Percentiles rank a stretch among this genome's conserved stretches.
Conservation (phyloP, 2,888 invertebrate species). For the Yponomeuta cagnagella region DNA sequence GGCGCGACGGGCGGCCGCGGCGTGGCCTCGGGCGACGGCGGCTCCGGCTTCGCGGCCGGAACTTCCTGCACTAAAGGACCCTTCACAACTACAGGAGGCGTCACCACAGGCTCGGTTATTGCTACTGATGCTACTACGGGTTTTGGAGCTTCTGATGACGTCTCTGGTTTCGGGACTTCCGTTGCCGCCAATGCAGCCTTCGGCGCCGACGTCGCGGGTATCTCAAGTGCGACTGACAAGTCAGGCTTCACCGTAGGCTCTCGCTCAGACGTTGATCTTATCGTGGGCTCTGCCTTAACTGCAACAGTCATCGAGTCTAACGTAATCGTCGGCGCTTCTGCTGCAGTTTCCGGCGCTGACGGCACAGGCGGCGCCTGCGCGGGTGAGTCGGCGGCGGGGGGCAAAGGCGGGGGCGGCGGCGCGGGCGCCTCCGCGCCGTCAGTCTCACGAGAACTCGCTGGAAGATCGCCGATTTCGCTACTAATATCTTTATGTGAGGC, state of each 20-base stretch:
- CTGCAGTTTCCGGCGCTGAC: neutral
- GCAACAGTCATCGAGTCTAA: conserved; percentile 53
- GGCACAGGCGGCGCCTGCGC: neutral
- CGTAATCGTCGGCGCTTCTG: conserved; percentile 32
- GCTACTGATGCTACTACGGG: neutral
- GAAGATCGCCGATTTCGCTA: conserved; percentile 39
- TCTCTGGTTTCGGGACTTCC: conserved; percentile 19
- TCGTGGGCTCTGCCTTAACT: conserved; percentile 62
- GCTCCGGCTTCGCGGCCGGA: conserved; percentile 20
- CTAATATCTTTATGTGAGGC: conserved; percentile 39
- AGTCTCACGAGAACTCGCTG: conserved; percentile 29
- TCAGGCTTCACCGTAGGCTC: conserved; percentile 29
- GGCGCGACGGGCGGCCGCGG: conserved; percentile 73
- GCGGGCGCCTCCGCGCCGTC: conserved; percentile 18
- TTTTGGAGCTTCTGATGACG: neutral
- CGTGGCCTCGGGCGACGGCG: conserved; percentile 19
- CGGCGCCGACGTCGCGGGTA: conserved; percentile 42
- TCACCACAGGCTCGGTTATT: conserved; percentile 65
- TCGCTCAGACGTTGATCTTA: conserved; percentile 60
- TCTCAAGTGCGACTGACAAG: conserved; percentile 57
- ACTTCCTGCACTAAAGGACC: neutral
- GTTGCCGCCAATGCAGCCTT: conserved; percentile 72
- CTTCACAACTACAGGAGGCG: conserved; percentile 25
- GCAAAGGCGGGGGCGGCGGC: conserved; percentile 16
- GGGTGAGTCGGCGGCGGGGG: conserved; percentile 12